Conservation (phyloP, 2,888 invertebrate genomes). For the Euphydryas editha region DNA sequence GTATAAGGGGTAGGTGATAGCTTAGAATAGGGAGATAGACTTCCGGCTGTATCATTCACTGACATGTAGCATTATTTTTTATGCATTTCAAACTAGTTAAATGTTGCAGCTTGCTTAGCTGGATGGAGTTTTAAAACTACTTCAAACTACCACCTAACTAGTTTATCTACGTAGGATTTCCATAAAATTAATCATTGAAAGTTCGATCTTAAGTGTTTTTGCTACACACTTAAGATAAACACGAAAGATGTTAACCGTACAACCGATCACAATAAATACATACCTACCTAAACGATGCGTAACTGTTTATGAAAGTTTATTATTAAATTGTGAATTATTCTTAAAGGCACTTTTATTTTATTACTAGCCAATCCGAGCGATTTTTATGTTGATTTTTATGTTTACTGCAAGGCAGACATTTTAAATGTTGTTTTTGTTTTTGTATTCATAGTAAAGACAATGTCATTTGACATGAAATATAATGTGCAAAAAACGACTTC, state of each 20-base stretch:
- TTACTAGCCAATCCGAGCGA: too few relatives aligned
- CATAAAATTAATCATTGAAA: conserved; percentile 4
- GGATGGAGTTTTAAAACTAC: conserved; percentile 4
- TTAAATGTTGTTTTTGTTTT: too few relatives aligned
- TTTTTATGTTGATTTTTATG: too few relatives aligned
- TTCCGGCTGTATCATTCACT: too few relatives aligned
- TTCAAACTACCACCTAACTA: not conserved
- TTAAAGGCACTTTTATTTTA: not conserved
- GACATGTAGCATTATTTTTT: too few relatives aligned
- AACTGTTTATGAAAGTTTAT: not conserved
- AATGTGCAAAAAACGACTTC: too few relatives aligned
- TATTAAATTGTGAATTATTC: not conserved
- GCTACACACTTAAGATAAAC: not conserved
- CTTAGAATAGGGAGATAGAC: too few relatives aligned
- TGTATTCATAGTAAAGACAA: too few relatives aligned
- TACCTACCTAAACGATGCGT: not conserved
- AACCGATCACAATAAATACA: not conserved
- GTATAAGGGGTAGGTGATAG: too few relatives aligned
- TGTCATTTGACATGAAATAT: too few relatives aligned
- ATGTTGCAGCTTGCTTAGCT: not conserved
- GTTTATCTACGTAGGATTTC: not conserved
- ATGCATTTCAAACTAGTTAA: not conserved
- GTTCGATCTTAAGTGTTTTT: not conserved
- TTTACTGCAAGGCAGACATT: too few relatives aligned
- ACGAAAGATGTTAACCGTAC: not conserved